These are phyloP conservation scores for Heterodera carotae DNA, from an alignment of 1,140 invertebrate species.

Conservation along the genomic window DNA sequence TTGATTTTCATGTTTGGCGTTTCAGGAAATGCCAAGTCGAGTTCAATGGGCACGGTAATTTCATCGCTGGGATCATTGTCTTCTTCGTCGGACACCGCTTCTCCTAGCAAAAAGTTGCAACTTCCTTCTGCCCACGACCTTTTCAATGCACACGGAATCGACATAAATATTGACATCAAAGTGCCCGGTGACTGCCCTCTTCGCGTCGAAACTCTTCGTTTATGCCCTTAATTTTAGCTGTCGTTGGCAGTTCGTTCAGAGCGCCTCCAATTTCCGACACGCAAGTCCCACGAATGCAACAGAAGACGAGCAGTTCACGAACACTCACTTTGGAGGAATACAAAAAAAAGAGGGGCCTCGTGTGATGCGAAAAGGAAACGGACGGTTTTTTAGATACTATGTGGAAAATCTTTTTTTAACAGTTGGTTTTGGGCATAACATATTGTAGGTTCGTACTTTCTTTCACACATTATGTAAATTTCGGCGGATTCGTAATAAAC, in stretches of 20 bases:
- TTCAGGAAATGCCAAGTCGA: neutral
- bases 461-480: no score
- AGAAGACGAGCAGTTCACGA: conserved; percentile 25
- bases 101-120: conserved; percentile 10
- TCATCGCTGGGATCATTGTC: neutral
- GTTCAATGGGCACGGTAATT: neutral
- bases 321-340: conserved; percentile 42
- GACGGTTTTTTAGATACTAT: no score
- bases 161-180: conserved; percentile 42
- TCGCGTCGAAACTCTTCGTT: neutral
- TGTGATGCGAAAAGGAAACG: conserved; percentile 11
- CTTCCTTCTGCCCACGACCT: conserved; percentile 20
- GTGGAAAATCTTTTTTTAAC: no score
- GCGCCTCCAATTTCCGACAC: conserved; percentile 14
- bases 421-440: no score
- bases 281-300: neutral
- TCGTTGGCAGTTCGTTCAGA: conserved; percentile 13
- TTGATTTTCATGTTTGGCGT: neutral
- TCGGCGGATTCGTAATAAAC: no score
- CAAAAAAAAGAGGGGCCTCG: conserved; percentile 32
- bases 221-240: neutral
- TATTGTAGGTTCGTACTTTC: no score
- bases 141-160: conserved; percentile 42
- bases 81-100: conserved; percentile 3
- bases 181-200: conserved; percentile 31